Conservation (phyloP, 2,797 vertebrate genomes). For the Chaunax sp. region DNA sequence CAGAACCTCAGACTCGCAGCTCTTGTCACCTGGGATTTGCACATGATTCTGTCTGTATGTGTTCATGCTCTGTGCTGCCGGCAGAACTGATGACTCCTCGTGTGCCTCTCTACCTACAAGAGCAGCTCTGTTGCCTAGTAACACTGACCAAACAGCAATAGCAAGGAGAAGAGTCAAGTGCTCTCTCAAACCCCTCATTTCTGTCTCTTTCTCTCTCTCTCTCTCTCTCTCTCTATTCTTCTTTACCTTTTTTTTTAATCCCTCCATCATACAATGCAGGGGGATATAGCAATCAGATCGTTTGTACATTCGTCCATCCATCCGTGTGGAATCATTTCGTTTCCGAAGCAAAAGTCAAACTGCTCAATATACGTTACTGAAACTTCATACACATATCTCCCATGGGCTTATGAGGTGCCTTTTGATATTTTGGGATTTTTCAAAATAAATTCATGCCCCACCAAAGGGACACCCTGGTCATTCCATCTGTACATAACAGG, state of each 20-base stretch:
- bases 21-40: constrained; percentile 76
- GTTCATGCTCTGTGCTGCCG: constrained; percentile 71
- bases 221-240: constrained; percentile 42
- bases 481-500: too few relatives aligned
- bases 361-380: too few relatives aligned
- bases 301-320: too few relatives aligned
- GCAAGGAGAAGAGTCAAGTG: constrained; percentile 83
- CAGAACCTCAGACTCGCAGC: constrained; percentile 67
- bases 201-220: constrained; percentile 41
- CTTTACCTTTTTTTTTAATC: constrained; percentile 57
- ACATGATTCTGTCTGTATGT: constrained; percentile 52
- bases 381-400: too few relatives aligned
- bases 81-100: constrained; percentile 82
- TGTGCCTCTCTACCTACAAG: constrained; percentile 82
- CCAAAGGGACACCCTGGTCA: too few relatives aligned
- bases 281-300: too few relatives aligned
- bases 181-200: constrained; percentile 76
- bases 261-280: constrained; percentile 44
- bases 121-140: constrained; percentile 84
- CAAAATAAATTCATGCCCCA: too few relatives aligned
- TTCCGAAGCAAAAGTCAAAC: too few relatives aligned
- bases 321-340: too few relatives aligned
- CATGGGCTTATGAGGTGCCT: too few relatives aligned
- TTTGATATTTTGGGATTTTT: too few relatives aligned
- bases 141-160: constrained; percentile 84